phyloP scores from a whole-genome alignment of 2,888 invertebrate species.

The Xylophagus ater region DNA sequence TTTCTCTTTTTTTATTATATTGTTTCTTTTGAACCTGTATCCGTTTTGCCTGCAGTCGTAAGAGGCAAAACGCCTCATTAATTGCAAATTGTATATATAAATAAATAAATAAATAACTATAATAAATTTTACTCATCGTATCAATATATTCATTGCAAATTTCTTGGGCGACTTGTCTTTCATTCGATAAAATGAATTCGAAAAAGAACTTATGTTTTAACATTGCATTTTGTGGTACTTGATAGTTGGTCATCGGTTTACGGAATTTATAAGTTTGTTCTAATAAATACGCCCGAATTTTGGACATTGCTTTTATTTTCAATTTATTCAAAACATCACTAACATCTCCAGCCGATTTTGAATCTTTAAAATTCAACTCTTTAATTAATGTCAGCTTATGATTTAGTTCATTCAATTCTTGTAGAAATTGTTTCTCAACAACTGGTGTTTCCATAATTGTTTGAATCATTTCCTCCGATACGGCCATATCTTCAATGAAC shows the following conservation, averaged over 20 bases:
- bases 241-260: conserved; percentile 97
- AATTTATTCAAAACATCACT: conserved; percentile 90
- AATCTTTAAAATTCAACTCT: conserved; percentile 85
- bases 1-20: too few relatives aligned
- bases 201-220: conserved; percentile 96
- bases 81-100: too few relatives aligned
- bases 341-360: conserved; percentile 79
- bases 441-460: conserved; percentile 86
- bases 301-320: conserved; percentile 86
- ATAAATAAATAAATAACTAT: conserved; percentile 95
- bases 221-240: conserved; percentile 96
- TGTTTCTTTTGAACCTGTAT: too few relatives aligned
- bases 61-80: too few relatives aligned
- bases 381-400: conserved; percentile 94
- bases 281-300: conserved; percentile 86
- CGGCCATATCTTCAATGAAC: conserved; percentile 97
- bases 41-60: too few relatives aligned
- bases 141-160: conserved; percentile 92
- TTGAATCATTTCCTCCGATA: conserved; percentile 85
- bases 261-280: conserved; percentile 95
- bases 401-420: conserved; percentile 82
- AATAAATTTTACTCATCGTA: conserved; percentile 93
- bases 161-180: conserved; percentile 90
- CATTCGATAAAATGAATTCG: conserved; percentile 91
- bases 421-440: conserved; percentile 86